Evolutionary conservation across 2,888 invertebrate genomes (phyloP), one percentile per base, ranked within the genome.

Genomic region (Eupithecia tripunctaria): DNA sequence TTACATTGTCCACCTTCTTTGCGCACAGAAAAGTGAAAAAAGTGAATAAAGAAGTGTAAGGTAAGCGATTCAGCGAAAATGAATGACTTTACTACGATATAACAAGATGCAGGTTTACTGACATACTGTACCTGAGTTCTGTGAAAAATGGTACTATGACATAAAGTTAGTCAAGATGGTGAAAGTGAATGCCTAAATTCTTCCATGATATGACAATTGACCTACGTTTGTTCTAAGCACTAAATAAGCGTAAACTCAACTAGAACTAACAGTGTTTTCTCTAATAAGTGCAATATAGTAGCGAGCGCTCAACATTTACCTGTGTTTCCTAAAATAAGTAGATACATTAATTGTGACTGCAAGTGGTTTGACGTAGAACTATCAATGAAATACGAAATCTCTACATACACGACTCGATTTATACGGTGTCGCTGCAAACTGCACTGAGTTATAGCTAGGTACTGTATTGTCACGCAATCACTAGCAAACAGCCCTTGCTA

Each of bases 401-500:
- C 25, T 25, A 25, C 25, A 21, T 25, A 25, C 25, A 14, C 25
- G 12, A 21, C 21, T 56, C 25, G 4, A 60, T 60, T 60, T 60
- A 60, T 29, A 27, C 59, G 29, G 18, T 18, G 29, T 18, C 29
- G 8, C 18, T 29, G 60, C 59, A 59, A 60, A 60, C 27, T 60
- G 29, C 10, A 29, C 18, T 68, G 62, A 51, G 29, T 72, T 21
- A 47, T 67, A 36, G 47, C n/a, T 12, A 41, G 38, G 43, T 25
- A n/a, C 59, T 15, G 8, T 59, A 68, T 41, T 66, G 66, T 59
- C 59, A 41, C 18, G 32, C 36, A 62, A 71, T 68, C 62, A 62
- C 43, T 32, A n/a, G 18, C 41, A 43, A 47, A 43, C 18, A 43
- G 60, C 43, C 66, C 70, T 70, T 38, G 69, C 36, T 47, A 12